These are phyloP conservation scores for Mormyrus hasselquistii DNA, from an alignment of 2,797 vertebrate genomes.

Conservation along the genomic window DNA sequence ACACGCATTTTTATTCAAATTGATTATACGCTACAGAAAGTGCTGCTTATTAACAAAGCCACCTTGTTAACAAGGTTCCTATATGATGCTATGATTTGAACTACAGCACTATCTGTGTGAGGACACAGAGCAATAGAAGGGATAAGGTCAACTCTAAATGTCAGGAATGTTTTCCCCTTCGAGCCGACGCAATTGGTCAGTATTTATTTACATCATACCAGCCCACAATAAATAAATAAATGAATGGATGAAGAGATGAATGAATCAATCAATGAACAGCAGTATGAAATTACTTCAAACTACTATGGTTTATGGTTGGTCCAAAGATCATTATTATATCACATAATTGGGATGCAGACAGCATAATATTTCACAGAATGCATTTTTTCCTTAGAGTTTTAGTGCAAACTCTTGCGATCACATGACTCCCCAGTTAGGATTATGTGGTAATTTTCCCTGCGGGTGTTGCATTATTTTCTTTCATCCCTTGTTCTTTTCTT, in stretches of 20 bases:
- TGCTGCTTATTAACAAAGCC: conserved; percentile 7
- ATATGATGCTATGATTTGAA: conserved; percentile 49
- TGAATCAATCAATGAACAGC: background rate
- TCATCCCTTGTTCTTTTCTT: background rate
- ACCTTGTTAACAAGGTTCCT: conserved; percentile 51
- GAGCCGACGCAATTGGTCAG: conserved; percentile 51
- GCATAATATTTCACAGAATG: conserved; percentile 19
- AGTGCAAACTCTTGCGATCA: background rate
- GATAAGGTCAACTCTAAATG: conserved; percentile 66
- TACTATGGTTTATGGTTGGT: background rate
- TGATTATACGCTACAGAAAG: background rate
- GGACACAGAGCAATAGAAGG: conserved; percentile 51
- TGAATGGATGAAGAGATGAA: conserved; percentile 14
- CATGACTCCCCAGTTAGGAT: background rate
- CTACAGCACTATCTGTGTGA: conserved; percentile 49
- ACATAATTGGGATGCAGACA: conserved; percentile 7
- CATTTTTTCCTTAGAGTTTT: conserved; percentile 9
- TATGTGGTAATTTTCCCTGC: conserved; percentile 19
- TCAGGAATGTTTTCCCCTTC: conserved; percentile 64
- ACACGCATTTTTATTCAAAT: background rate
- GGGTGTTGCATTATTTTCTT: conserved; percentile 3
- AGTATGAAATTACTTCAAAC: background rate
- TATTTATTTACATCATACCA: conserved; percentile 56
- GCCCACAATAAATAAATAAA: conserved; percentile 36
- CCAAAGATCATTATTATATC: background rate